phyloP scores from a whole-genome alignment of 1,140 invertebrate species.

The Manduca sexta region DNA sequence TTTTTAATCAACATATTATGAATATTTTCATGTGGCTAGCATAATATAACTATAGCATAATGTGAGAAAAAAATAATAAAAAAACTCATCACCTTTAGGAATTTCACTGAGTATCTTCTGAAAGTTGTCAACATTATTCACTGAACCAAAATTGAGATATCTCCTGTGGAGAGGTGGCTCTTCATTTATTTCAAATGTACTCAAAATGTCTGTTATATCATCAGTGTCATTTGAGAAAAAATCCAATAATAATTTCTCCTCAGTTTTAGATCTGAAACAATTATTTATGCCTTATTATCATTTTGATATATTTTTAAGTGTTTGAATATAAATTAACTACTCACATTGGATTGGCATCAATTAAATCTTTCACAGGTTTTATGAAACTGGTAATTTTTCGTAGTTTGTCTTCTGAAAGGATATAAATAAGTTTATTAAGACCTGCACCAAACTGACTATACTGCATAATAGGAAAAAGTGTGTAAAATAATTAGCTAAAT shows the following conservation, averaged over 20 bases:
- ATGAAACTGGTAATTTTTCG: slow-evolving; percentile 39
- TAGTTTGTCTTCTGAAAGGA: slow-evolving; percentile 40
- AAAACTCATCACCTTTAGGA: slow-evolving; percentile 45
- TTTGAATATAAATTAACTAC: no score
- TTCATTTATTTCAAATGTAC: slow-evolving; percentile 30
- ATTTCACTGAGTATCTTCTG: slow-evolving; percentile 55
- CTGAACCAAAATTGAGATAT: slow-evolving; percentile 45
- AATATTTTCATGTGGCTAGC: no score
- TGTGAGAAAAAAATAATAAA: no score
- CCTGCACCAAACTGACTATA: no score
- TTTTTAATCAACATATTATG: no score
- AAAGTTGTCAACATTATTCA: slow-evolving; percentile 56
- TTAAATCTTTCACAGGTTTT: slow-evolving; percentile 35
- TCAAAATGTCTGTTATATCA: slow-evolving; percentile 23
- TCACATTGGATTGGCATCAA: slow-evolving; percentile 37
- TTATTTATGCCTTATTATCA: no score
- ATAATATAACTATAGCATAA: no score
- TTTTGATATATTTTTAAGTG: no score
- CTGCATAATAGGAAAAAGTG: no score
- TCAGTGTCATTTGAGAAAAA: slow-evolving; percentile 26
- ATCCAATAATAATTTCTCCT: slow-evolving; percentile 27
- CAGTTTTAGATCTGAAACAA: slow-evolving; percentile 41
- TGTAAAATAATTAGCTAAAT: no score
- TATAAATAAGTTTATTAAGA: no score
- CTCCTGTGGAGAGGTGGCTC: slow-evolving; percentile 46